Evolutionary conservation across 2,888 invertebrate species (phyloP), one percentile per base, ranked within the genome.

Genomic region (Ernsta delagoae): DNA sequence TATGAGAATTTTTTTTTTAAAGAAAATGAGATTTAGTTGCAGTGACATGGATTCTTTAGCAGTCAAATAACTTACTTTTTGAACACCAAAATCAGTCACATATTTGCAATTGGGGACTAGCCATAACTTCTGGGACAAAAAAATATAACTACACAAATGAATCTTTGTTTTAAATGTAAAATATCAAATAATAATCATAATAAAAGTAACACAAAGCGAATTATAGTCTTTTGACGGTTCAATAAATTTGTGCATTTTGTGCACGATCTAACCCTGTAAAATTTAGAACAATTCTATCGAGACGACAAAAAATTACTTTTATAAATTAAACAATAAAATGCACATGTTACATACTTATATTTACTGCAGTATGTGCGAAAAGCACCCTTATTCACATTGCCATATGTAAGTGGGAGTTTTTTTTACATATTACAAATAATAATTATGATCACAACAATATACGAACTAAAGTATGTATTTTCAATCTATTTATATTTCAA

Each of bases 301-400:
- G 68, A 71, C 34, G 61, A n/a, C 56, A 16, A 50, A 45, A 45
- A 5, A 45, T 65, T 66, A 63, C 60, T 16, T 67, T 57, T 57
- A 56, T 59, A 70, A 67, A 73, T 71, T 67, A 65, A 71, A 67
- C 67, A 71, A 62, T 45, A 43, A 54, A 67, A 67, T 56, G 41
- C 41, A 53, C 39, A 39, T 5, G 39, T 39, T 39, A 39, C 6
- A 31, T 45, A 5, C 11, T 5, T 68, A 67, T 45, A 43, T 62
- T 65, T 66, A 72, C 69, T 63, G 59, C 59, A 66, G 60, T 59
- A 53, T 59, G 70, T 72, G 69, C 68, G 60, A 59, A 63, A 70
- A 72, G 72, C 72, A 72, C 72, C 72, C 66, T 70, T 70, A 63
- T 63, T 69, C 11, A 53, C 59, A 16, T 41, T 63, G 59, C 8